These are phyloP conservation scores for Sebastes vulpes DNA, from an alignment of 2,797 vertebrate species.

Conservation along the genomic window DNA sequence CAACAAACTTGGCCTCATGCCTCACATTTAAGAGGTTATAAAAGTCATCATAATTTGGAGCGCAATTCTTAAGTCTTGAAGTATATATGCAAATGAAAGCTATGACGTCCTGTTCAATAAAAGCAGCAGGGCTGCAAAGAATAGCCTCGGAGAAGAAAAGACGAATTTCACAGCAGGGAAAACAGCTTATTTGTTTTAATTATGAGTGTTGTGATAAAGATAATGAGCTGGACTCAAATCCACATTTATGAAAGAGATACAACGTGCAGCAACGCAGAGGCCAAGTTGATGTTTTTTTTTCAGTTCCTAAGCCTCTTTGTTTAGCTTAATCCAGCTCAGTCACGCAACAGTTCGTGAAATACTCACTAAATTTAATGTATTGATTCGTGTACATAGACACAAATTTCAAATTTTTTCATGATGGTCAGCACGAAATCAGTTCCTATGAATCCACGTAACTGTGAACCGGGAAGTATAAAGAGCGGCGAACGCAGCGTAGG, in stretches of 20 bases:
- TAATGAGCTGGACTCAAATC: not conserved
- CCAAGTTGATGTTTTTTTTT: not conserved
- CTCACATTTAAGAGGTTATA: not conserved
- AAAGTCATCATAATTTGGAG: not conserved
- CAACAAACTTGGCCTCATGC: not conserved
- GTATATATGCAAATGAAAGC: not conserved
- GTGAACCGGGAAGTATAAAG: too few species aligned
- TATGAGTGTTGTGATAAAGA: not conserved
- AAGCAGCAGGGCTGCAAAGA: not conserved
- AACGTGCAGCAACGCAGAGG: not conserved
- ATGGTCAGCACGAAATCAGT: too few species aligned
- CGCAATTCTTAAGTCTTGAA: not conserved
- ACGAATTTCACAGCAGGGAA: not conserved
- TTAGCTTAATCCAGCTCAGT: not conserved
- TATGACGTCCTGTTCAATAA: not conserved
- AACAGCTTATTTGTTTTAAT: not conserved
- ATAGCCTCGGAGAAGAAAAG: not conserved
- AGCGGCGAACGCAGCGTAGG: too few species aligned
- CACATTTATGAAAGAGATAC: not conserved
- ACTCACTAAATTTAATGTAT: too few species aligned
- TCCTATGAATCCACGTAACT: too few species aligned
- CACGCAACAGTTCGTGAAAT: too few species aligned
- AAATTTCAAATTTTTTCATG: too few species aligned
- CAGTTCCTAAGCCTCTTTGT: not conserved
- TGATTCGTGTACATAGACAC: too few species aligned